Percentiles rank a stretch among this genome's conserved stretches.
phyloP scores from a whole-genome alignment of 2,888 invertebrate species.

The Conchocele bisecta region DNA sequence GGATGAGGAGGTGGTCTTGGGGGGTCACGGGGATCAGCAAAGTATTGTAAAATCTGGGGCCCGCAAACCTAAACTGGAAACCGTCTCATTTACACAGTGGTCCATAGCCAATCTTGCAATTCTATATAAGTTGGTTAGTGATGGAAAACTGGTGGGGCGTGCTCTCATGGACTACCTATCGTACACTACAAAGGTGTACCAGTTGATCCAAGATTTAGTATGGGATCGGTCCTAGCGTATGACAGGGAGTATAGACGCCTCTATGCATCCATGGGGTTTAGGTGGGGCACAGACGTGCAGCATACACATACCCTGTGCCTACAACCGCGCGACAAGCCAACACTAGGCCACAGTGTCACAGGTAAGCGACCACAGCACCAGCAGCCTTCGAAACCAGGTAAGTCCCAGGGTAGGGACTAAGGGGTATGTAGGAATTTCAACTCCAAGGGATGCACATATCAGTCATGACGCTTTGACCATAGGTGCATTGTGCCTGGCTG shows the following conservation, averaged over 20 bases:
- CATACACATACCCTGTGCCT: background rate
- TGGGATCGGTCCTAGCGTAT: background rate
- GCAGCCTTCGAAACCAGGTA: background rate
- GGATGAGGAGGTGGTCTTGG: background rate
- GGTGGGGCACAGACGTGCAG: slow-evolving; percentile 6
- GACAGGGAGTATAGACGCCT: background rate
- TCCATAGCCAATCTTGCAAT: slow-evolving; percentile 1
- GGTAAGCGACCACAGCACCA: too few species aligned
- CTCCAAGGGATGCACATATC: too few species aligned
- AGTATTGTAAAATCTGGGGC: background rate
- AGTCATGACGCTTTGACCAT: too few species aligned
- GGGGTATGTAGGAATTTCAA: too few species aligned
- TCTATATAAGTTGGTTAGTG: background rate
- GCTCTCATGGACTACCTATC: background rate
- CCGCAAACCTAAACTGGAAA: background rate
- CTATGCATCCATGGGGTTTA: background rate
- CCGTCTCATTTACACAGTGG: background rate
- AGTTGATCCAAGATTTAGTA: background rate
- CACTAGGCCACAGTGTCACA: too few species aligned
- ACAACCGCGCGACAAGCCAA: background rate
- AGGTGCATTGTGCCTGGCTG: too few species aligned
- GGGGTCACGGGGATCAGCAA: slow-evolving; percentile 1
- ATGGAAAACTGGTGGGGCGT: background rate
- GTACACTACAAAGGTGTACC: background rate
- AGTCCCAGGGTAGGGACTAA: background rate